Evolutionary conservation across 2,888 invertebrate genomes (phyloP).

Genomic region (Drosophila hawaiiensis): DNA sequence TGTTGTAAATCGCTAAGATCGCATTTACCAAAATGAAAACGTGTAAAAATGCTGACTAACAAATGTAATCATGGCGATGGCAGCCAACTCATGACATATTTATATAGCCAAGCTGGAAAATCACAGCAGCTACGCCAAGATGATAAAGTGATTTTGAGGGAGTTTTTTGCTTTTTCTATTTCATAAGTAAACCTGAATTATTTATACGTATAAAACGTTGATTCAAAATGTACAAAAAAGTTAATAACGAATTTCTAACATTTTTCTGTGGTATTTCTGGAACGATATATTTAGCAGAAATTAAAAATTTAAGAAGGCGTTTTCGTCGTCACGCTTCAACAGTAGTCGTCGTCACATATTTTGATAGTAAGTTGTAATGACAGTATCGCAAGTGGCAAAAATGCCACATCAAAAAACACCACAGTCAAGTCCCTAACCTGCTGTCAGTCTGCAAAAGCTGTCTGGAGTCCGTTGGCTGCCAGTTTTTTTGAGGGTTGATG

Average conservation of each 20-base stretch:
- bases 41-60: conserved; percentile 32
- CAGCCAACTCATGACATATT: conserved; percentile 11
- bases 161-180: not conserved
- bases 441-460: conserved; percentile 3
- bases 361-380: conserved; percentile 23
- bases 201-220: not conserved
- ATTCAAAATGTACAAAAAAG: not conserved
- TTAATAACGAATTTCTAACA: not conserved
- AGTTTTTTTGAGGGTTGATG: conserved; percentile 25
- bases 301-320: too few relatives aligned
- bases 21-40: conserved; percentile 29
- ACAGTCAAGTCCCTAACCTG: conserved; percentile 1
- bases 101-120: conserved; percentile 5
- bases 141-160: conserved; percentile 18
- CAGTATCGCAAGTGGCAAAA: conserved; percentile 25
- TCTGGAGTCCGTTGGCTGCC: conserved; percentile 1
- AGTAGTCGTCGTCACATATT: conserved; percentile 3
- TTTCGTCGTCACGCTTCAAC: conserved; percentile 17
- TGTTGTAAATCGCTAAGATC: conserved; percentile 50
- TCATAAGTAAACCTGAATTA: not conserved
- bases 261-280: not conserved
- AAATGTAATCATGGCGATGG: conserved; percentile 3
- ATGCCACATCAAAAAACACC: conserved; percentile 3
- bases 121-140: not conserved
- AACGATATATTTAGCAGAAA: not conserved